A percentile compares a stretch with the other conserved stretches of the same genome.
These are phyloP conservation scores for Alentia gelatinosa DNA, from an alignment of 2,888 invertebrate species.

Conservation along the genomic window DNA sequence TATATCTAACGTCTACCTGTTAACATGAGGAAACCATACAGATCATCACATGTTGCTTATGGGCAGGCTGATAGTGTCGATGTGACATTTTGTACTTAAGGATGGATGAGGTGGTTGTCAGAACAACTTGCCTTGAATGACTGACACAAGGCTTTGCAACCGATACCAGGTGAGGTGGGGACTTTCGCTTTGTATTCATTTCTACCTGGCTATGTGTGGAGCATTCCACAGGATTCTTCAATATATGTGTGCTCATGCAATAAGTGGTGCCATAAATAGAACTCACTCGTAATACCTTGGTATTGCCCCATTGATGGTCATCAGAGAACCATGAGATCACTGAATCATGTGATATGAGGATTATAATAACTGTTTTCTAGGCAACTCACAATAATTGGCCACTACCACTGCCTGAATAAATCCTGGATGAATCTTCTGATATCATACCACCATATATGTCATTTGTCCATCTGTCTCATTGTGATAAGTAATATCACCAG, in stretches of 20 bases:
- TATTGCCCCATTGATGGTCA: background rate
- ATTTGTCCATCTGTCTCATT: too few species aligned
- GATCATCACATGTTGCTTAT: background rate
- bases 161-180: background rate
- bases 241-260: background rate
- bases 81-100: background rate
- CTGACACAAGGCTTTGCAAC: background rate
- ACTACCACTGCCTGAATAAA: background rate
- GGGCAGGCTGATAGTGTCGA: background rate
- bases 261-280: background rate
- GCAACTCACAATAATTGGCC: background rate
- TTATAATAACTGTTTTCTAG: background rate
- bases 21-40: background rate
- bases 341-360: background rate
- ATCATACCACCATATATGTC: too few species aligned
- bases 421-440: too few species aligned
- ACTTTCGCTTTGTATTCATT: background rate
- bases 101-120: conserved; percentile 7
- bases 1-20: background rate
- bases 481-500: too few species aligned
- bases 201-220: background rate
- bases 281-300: background rate
- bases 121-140: background rate
- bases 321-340: background rate
- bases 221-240: background rate